Evolutionary conservation across 1,140 invertebrate species (phyloP).

Genomic region (Drosophila bipectinata): DNA sequence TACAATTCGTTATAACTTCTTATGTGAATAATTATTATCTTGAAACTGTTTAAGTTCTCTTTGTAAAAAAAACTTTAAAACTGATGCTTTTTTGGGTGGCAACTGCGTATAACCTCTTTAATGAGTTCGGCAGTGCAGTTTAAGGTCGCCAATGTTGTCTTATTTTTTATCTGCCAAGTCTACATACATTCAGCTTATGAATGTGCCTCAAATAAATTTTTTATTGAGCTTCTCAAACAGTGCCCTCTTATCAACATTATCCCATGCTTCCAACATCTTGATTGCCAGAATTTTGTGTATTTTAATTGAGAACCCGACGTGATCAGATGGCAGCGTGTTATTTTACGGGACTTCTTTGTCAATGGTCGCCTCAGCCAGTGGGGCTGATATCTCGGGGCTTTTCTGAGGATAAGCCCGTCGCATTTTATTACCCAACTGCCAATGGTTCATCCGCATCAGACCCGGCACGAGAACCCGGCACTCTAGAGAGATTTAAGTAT

Average conservation of each 20-base stretch:
- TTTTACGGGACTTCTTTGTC: not conserved
- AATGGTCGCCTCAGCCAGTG: constrained; percentile 24
- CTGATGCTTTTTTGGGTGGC: no score
- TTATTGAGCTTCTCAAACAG: no score
- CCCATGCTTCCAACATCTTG: not conserved
- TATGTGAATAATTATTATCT: no score
- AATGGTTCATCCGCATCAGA: constrained; percentile 49
- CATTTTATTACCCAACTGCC: constrained; percentile 75
- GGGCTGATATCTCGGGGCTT: constrained; percentile 69
- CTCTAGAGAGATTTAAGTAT: constrained; percentile 33
- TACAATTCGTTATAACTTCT: no score
- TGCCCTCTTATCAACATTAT: not conserved
- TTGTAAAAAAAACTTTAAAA: no score
- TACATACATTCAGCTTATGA: not conserved
- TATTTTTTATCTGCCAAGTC: not conserved
- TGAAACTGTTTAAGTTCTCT: no score
- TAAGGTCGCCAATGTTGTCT: no score
- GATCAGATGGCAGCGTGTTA: constrained; percentile 39
- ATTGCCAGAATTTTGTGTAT: not conserved
- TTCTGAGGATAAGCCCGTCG: constrained; percentile 64
- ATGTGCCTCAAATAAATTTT: no score
- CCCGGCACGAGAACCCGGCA: constrained; percentile 25
- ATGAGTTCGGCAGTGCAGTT: no score
- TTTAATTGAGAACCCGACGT: not conserved
- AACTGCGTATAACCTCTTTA: no score